Percentiles rank a stretch among this genome's conserved stretches.
phyloP scores from a whole-genome alignment of 2,113 vertebrate genomes.

The Phoenicopterus ruber region DNA sequence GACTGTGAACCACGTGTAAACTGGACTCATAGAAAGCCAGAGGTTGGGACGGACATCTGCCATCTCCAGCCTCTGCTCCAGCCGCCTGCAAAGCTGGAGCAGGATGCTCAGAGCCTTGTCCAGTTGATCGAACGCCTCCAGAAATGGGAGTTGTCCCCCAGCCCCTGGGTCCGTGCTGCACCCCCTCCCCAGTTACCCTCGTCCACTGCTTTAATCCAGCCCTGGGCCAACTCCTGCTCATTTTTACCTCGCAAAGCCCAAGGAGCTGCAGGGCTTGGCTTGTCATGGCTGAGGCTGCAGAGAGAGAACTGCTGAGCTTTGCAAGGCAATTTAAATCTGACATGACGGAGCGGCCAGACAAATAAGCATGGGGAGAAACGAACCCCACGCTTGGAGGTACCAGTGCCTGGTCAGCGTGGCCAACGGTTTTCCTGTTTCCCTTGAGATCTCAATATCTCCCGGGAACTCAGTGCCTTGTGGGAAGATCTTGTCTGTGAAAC shows the following conservation, averaged over 20 bases:
- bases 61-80: not conserved
- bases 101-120: not conserved
- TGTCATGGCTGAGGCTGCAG: not conserved
- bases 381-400: not conserved
- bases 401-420: not conserved
- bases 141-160: not conserved
- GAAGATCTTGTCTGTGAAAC: not conserved
- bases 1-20: not conserved
- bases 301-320: not conserved
- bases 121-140: not conserved
- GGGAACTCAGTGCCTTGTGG: not conserved
- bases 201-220: not conserved
- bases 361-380: rapidly evolving
- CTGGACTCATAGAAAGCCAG: not conserved
- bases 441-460: not conserved
- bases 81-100: not conserved
- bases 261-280: not conserved
- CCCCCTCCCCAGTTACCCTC: not conserved
- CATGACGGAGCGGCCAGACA: not conserved
- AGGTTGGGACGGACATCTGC: not conserved
- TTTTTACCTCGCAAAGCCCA: not conserved
- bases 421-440: rapidly evolving
- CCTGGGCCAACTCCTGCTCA: not conserved
- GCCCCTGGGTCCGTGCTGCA: not conserved
- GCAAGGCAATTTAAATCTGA: not conserved